Evolutionary conservation across 2,113 vertebrate species (phyloP).

Genomic region (Choloepus hoffmanni): DNA sequence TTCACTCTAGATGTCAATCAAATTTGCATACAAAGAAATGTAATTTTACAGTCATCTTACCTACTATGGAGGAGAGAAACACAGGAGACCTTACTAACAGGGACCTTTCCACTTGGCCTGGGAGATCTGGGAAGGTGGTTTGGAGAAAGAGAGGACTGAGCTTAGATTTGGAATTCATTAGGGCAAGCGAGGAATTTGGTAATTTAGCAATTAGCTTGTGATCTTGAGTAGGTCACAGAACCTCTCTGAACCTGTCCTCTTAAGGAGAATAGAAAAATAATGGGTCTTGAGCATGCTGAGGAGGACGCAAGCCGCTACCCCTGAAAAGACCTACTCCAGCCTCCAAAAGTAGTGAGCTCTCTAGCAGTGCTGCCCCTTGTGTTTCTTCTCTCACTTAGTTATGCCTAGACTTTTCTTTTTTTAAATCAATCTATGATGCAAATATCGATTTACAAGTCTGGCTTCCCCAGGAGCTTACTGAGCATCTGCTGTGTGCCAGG

Average conservation of each 20-base stretch:
- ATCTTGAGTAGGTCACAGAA: neutral
- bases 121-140: neutral
- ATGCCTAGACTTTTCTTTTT: neutral
- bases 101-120: neutral
- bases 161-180: neutral
- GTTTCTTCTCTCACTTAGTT: neutral
- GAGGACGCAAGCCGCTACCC: neutral
- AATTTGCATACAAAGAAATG: neutral
- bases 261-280: neutral
- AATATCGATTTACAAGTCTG: neutral
- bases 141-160: neutral
- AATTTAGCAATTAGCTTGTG: neutral
- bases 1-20: neutral
- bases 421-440: neutral
- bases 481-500: neutral
- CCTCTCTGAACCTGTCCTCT: neutral
- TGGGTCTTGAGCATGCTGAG: neutral
- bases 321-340: rapidly evolving
- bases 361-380: no score
- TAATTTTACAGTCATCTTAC: rapidly evolving
- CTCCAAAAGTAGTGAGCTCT: no score
- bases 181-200: neutral
- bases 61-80: rapidly evolving
- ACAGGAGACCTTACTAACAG: rapidly evolving
- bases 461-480: neutral